A percentile compares a stretch with the other conserved stretches of the same genome.
Conservation (phyloP, 1,140 invertebrate species). For the Trachelipus rathkii region DNA sequence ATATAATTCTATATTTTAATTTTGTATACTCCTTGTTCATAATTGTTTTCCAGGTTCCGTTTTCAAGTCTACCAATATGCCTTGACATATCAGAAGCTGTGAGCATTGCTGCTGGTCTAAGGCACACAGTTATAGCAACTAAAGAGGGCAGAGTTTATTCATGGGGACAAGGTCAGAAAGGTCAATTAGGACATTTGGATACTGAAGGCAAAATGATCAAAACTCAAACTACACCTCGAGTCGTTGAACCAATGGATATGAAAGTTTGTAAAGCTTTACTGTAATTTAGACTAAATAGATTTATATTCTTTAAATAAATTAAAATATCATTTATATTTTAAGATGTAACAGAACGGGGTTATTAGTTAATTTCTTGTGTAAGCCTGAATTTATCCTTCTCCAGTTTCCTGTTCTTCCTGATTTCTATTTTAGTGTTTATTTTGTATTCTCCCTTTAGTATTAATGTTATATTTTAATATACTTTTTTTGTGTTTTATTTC, state of each 20-base stretch:
- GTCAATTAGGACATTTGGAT: slow-evolving; percentile 61
- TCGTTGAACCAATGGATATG: slow-evolving; percentile 36
- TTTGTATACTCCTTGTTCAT: neutral
- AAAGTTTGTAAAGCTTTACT: slow-evolving; percentile 19
- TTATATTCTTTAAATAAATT: too few relatives aligned
- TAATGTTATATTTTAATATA: too few relatives aligned
- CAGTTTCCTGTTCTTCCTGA: too few relatives aligned
- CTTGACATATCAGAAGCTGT: slow-evolving; percentile 41
- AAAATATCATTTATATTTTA: too few relatives aligned
- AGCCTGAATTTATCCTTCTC: too few relatives aligned
- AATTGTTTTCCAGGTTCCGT: slow-evolving; percentile 35
- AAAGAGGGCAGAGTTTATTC: slow-evolving; percentile 55
- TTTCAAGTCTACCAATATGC: slow-evolving; percentile 43
- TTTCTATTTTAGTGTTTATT: too few relatives aligned
- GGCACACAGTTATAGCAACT: slow-evolving; percentile 65
- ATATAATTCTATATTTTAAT: too few relatives aligned
- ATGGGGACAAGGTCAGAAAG: slow-evolving; percentile 61
- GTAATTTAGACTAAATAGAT: too few relatives aligned
- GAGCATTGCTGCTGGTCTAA: slow-evolving; percentile 59
- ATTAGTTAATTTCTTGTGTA: too few relatives aligned
- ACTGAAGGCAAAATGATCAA: slow-evolving; percentile 47
- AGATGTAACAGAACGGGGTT: too few relatives aligned
- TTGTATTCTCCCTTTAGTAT: too few relatives aligned
- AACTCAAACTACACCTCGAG: slow-evolving; percentile 31
- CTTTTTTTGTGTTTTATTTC: too few relatives aligned